Base-by-base conservation (phyloP, 2,888 invertebrate genomes). In the Cartodere bifasciata region DNA sequence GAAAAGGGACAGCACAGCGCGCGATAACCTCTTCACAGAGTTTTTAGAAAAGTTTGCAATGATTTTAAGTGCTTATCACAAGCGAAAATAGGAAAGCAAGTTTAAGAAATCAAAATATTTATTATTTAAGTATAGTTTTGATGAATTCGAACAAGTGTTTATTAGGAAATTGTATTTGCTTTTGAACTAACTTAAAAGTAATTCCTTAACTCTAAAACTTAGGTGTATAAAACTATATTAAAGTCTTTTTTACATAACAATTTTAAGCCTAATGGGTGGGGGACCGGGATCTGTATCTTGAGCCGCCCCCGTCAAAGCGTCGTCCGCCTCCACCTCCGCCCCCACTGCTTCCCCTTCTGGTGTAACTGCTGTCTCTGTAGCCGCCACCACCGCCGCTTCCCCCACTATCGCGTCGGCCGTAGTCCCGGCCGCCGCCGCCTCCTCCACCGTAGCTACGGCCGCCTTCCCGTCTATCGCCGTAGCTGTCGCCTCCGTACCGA, bases 331-430 rank as follows among this genome's bases (percentile, higher is more conserved):
- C 40, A 27, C 34, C 40, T 22, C 38, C 38, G 28, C 28, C 28
- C 20, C 23, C 16, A 5, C 16, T 28, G 21, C 29, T 34, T 5
- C 35, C 37, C 22, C 42, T 34, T 15, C 37, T 32, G 12, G 23
- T 31, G 7, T 31, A 30, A n/a, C n/a, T n/a, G n/a, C n/a, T n/a
- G n/a, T n/a, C n/a, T 34, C n/a, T 22, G 12, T 16, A 9, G 21
- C 35, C 17, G 13, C 30, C 32, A 11, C 17, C 30, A 14, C 32
- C 29, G 17, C 31, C 22, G 27, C 52, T 48, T 49, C 64, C 64
- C 58, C 68, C 63, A 16, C 49, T 46, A 30, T 45, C 44, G 4
- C 59, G 52, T 49, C 46, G 43, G 32, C 44, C 36, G 11, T 43
- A 40, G 12, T 49, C 48, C 26, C 46, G 38, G 12, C 50, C 45